Evolutionary conservation across 2,113 vertebrate genomes (phyloP), one percentile per base, ranked within the genome.

Genomic region (Noturus placidus): DNA sequence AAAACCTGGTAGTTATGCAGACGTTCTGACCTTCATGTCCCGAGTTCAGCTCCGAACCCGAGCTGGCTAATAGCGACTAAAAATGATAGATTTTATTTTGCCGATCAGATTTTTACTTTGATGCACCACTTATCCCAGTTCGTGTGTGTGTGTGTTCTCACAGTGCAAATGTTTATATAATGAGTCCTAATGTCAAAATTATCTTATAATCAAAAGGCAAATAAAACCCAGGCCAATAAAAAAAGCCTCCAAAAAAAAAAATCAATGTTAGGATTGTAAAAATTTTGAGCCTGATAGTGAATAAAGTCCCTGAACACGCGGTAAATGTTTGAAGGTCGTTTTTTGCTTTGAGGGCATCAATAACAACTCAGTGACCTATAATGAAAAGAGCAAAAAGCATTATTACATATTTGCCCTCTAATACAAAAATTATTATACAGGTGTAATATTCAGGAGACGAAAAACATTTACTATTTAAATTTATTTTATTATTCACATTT

Each of bases 321-420:
- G 38, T 67, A 85, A 67, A 52, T 3, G 35, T 63, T 30, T 76
- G 67, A 89, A 89, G 89, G 89, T 89, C 86, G 30, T 14, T 33
- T 50, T 50, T 54, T 13, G 13, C 52, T 54, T 79, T 89, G 63
- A 85, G 79, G 11, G 15, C 42, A 67, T 30, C 42, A n/a, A 5
- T 38, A 46, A 46, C 5, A 46, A 46, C 42, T 6, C 54, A 15
- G 27, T 56, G 78, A 42, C 9, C 20, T 20, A 30, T 82, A 57
- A 76, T 17, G 72, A 76, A 80, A 35, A 65, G 42, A 63, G 50
- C 69, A 65, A 35, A 54, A 46, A 61, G 67, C 27, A 46, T 82
- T 42, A 22, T 15, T 30, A 22, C 35, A 50, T 50, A 77, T 6
- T n/a, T n/a, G 13, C 42, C 22, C 42, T 50, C 14, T 77, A 7